These are phyloP conservation scores for Drosophila demipolita DNA, from an alignment of 2,888 invertebrate genomes.

Conservation along the genomic window DNA sequence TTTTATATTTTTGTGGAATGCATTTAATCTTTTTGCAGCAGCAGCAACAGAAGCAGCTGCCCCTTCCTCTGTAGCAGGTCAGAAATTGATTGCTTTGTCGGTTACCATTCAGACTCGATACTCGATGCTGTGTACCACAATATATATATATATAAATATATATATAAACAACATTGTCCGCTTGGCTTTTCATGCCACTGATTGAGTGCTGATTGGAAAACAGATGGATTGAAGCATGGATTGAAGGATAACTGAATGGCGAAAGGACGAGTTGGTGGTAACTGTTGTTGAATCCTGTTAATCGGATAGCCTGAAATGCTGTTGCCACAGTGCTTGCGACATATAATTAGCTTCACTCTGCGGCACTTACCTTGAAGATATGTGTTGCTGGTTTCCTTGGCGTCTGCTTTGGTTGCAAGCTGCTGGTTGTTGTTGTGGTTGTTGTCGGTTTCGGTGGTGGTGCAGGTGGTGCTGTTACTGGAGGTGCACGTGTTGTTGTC, in stretches of 20 bases:
- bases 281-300: constrained; percentile 59
- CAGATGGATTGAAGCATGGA: constrained; percentile 60
- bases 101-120: constrained; percentile 58
- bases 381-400: constrained; percentile 77
- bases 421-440: constrained; percentile 75
- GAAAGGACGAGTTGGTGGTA: not conserved
- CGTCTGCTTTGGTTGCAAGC: constrained; percentile 82
- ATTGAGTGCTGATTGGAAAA: constrained; percentile 81
- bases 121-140: constrained; percentile 13
- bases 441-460: constrained; percentile 81
- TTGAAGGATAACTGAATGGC: constrained; percentile 46
- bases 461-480: constrained; percentile 31
- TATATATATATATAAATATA: constrained; percentile 20
- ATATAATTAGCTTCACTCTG: constrained; percentile 54
- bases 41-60: constrained; percentile 13
- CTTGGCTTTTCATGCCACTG: constrained; percentile 69
- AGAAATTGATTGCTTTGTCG: constrained; percentile 78
- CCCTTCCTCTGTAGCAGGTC: constrained; percentile 35
- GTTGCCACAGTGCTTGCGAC: constrained; percentile 13
- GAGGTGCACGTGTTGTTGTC: constrained; percentile 52
- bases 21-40: constrained; percentile 66
- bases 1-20: constrained; percentile 42
- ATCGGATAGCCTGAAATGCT: constrained; percentile 34
- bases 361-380: constrained; percentile 73
- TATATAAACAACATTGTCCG: constrained; percentile 59